These are phyloP conservation scores for Caenorhabditis sp. DNA, from an alignment of 2,888 invertebrate species.

Conservation along the genomic window DNA sequence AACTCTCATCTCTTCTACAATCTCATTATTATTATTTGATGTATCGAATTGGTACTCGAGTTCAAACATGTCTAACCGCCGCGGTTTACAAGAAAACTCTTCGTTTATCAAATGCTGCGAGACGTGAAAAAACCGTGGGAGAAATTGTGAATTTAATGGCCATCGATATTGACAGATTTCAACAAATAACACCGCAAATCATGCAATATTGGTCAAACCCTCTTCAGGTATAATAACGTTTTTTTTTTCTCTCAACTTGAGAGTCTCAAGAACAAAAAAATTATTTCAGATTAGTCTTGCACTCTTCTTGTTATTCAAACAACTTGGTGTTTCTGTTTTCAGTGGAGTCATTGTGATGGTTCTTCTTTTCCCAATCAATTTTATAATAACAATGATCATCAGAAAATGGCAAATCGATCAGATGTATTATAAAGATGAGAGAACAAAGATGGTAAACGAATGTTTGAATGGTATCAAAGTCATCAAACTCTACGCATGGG, in stretches of 20 bases:
- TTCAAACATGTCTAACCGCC: constrained; percentile 65
- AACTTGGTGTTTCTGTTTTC: constrained; percentile 82
- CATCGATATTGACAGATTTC: constrained; percentile 73
- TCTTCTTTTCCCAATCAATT: constrained; percentile 78
- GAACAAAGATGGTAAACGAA: constrained; percentile 92
- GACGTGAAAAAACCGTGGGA: constrained; percentile 74
- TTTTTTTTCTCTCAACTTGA: too few species aligned
- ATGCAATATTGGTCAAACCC: constrained; percentile 70
- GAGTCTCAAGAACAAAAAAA: constrained; percentile 31
- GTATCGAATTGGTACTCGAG: constrained; percentile 68
- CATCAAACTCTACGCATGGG: constrained; percentile 75
- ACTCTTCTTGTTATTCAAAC: constrained; percentile 72
- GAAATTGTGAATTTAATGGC: constrained; percentile 76
- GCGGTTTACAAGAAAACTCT: constrained; percentile 72
- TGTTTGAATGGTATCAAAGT: constrained; percentile 87
- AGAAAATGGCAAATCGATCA: constrained; percentile 74
- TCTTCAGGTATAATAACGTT: constrained; percentile 34
- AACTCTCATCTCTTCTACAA: constrained; percentile 64
- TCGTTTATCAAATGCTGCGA: constrained; percentile 72
- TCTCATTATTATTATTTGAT: constrained; percentile 69
- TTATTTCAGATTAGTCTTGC: constrained; percentile 47
- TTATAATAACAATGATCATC: constrained; percentile 66
- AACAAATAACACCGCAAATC: constrained; percentile 70
- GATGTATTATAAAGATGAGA: constrained; percentile 91
- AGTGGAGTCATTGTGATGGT: constrained; percentile 94